phyloP scores from a whole-genome alignment of 2,888 invertebrate species.

The Eilema sororculum region DNA sequence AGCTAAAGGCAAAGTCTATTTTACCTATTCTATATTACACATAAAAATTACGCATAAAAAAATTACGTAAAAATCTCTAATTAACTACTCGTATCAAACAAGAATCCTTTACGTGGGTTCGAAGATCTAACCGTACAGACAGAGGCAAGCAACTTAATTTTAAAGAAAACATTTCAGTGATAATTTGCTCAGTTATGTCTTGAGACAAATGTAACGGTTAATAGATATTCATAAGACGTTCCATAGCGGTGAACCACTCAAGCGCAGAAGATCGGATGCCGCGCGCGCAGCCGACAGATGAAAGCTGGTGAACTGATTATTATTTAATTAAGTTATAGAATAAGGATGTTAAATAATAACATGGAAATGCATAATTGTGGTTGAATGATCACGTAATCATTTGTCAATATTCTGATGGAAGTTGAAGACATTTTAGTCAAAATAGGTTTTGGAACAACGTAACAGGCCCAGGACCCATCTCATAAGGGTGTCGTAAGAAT shows the following conservation, averaged over 20 bases:
- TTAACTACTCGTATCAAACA: too few species aligned
- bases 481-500: too few species aligned
- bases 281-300: slow-evolving; percentile 27
- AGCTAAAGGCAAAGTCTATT: too few species aligned
- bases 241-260: slow-evolving; percentile 37
- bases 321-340: background rate
- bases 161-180: background rate
- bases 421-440: too few species aligned
- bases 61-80: too few species aligned
- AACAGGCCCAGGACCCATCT: too few species aligned
- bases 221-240: slow-evolving; percentile 46
- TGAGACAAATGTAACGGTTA: slow-evolving; percentile 7
- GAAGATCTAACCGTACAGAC: too few species aligned
- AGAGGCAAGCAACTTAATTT: background rate
- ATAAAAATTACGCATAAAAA: too few species aligned
- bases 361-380: background rate
- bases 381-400: background rate
- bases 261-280: slow-evolving; percentile 48
- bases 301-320: slow-evolving; percentile 28
- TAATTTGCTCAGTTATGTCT: background rate
- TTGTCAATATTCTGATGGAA: background rate
- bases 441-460: too few species aligned
- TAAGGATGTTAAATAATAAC: background rate
- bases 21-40: too few species aligned
- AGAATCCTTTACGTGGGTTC: too few species aligned